Evolutionary conservation across 2,888 invertebrate genomes (phyloP), one percentile per base, ranked within the genome.

Genomic region (Platycheirus albimanus): DNA sequence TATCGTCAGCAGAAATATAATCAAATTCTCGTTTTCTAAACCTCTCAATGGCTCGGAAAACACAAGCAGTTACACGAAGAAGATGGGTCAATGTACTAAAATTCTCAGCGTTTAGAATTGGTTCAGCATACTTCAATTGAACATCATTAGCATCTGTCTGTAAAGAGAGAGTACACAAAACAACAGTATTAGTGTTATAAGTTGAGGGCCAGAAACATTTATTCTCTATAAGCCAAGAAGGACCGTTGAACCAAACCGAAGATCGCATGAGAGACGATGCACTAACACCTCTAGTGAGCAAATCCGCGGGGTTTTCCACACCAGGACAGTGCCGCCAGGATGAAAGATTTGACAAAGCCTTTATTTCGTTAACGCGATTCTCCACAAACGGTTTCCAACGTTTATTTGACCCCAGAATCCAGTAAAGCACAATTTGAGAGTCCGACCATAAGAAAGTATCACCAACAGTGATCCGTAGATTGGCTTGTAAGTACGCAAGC

Each of bases 221-320:
- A 3, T 69, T 41, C 28, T 61, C 20, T 19, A 5, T 41, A 10
- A 71, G 51, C 51, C 61, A 71, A 30, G 28, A 15, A 36, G 51
- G n/a, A n/a, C n/a, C n/a, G n/a, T n/a, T n/a, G n/a, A n/a, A n/a
- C n/a, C n/a, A n/a, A n/a, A n/a, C n/a, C n/a, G n/a, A n/a, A n/a
- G n/a, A n/a, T n/a, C n/a, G n/a, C n/a, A n/a, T n/a, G n/a, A n/a
- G n/a, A n/a, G 70, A 19, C 15, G 70, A 20, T 17, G 70, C 51
- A 58, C 51, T 70, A n/a, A 70, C n/a, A 19, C 70, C 70, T 30
- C 58, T 71, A 2, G 71, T 71, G 3, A 71, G 19, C 11, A 71
- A 20, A 19, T 71, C 71, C n/a, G n/a, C n/a, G n/a, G n/a, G n/a
- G n/a, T n/a, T n/a, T n/a, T n/a, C n/a, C n/a, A n/a, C n/a, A n/a